Conservation (phyloP, 2,888 invertebrate species). For the Myopa tessellatipennis region DNA sequence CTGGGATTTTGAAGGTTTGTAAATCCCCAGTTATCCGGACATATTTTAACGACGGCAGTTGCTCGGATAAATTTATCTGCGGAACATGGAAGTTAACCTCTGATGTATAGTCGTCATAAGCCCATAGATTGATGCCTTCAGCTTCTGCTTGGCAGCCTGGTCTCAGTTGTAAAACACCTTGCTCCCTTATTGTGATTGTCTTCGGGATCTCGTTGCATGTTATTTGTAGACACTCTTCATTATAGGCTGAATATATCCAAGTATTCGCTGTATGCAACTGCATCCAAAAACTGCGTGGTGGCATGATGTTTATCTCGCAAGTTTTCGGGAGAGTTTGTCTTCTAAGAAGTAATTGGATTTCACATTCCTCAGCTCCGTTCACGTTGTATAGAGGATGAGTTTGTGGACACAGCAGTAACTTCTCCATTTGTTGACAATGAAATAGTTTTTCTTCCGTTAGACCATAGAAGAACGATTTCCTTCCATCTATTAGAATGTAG, state of each 20-base stretch:
- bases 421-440: too few species aligned
- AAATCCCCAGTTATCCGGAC: background rate
- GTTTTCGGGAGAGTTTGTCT: background rate
- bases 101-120: background rate
- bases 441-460: constrained; percentile 14
- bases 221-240: background rate
- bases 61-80: background rate
- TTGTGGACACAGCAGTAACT: background rate
- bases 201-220: background rate
- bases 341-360: too few species aligned
- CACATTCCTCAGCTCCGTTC: too few species aligned
- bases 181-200: background rate
- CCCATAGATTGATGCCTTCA: background rate
- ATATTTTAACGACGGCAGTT: background rate
- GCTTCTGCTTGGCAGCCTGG: background rate
- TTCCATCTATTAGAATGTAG: background rate
- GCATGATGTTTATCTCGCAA: constrained; percentile 2
- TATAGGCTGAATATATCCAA: background rate
- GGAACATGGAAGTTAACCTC: background rate
- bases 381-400: background rate
- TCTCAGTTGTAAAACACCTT: background rate
- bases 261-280: background rate
- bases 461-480: background rate
- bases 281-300: background rate
- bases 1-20: constrained; percentile 10